Evolutionary conservation across 2,113 vertebrate species (phyloP).

Genomic region (Callopanchax toddi): DNA sequence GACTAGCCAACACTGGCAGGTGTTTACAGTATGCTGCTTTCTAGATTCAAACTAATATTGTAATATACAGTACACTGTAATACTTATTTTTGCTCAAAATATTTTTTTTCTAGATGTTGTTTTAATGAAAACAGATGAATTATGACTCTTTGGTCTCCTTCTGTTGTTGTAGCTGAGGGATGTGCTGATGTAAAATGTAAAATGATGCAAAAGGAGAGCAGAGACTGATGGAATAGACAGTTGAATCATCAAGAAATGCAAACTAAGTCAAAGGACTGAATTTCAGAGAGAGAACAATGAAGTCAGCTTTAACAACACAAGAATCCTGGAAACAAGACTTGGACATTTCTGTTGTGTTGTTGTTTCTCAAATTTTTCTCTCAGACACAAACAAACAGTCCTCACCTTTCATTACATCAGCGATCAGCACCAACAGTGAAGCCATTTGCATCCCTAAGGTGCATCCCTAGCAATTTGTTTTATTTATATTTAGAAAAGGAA

Average conservation of each 20-base stretch:
- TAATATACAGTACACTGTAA: conserved; percentile 16
- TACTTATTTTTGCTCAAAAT: too few relatives aligned
- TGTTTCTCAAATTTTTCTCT: conserved; percentile 41
- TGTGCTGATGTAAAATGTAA: neutral
- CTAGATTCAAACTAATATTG: too few relatives aligned
- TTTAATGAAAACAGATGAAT: conserved; percentile 67
- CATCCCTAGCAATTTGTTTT: conserved; percentile 17
- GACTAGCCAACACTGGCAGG: too few relatives aligned
- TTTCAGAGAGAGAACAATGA: too few relatives aligned
- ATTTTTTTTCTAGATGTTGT: conserved; percentile 14
- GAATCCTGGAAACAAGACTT: conserved; percentile 35
- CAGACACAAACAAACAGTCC: conserved; percentile 38
- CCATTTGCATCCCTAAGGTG: conserved; percentile 33
- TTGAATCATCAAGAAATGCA: too few relatives aligned
- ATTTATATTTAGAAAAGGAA: conserved; percentile 23
- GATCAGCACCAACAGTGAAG: conserved; percentile 17
- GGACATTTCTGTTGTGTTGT: conserved; percentile 39
- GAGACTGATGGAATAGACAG: too few relatives aligned
- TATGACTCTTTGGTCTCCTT: conserved; percentile 43
- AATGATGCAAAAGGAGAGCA: neutral
- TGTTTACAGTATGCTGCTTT: too few relatives aligned
- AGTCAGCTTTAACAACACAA: conserved; percentile 29
- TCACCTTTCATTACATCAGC: conserved; percentile 34
- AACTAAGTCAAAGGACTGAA: too few relatives aligned
- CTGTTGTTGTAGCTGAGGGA: conserved; percentile 36